Evolutionary conservation across 37 sponge, comb jelly and placozoan species (phyloP), one percentile per base, ranked within the genome.

Genomic region (Axinella damicornis): DNA sequence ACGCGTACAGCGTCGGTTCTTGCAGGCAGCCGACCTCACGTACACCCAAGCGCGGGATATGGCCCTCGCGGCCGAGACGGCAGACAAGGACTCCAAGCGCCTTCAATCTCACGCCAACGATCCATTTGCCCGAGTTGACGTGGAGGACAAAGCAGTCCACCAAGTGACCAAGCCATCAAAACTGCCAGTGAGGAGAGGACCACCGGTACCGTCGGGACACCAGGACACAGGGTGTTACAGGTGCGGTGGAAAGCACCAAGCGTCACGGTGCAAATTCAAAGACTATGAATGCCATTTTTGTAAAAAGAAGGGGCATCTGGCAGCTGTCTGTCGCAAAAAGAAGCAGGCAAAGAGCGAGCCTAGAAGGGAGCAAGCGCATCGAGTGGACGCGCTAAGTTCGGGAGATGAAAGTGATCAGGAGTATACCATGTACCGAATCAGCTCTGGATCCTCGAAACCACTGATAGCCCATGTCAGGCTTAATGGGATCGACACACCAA

Each of bases 261-360:
- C 27, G 18, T 19, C 14, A 12, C 22, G 19, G 2, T 77, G 78
- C 18, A 2, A 9, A 31, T 77, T 77, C 30, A 57, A 60, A 77
- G 63, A 60, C 5, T 9, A 21, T 2, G 17, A 59, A 5, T 77
- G 78, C 19, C 41, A 19, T 34, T 2, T 32, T 1, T 77, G 78
- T 35, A 5, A 16, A 13, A 77, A 77, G 78, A 5, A 31, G 38
- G 78, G 78, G 2, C 78, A 77, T 60, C 2, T 77, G 1, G 78
- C 78, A 17, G 13, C 2, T 30, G 63, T 60, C 2, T 77, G 78
- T 38, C 32, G 78, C n/a, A 67, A 9, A 2, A 80, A 80, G 68
- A 2, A 22, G 5, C 5, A 14, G n/a, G 46, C 40, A 12, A 65
- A 65, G 53, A 53, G 2, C 2, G 69, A 31, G 34, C 31, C n/a